These are phyloP conservation scores for Tetrao urogallus DNA, from an alignment of 2,113 vertebrate species.

Conservation along the genomic window DNA sequence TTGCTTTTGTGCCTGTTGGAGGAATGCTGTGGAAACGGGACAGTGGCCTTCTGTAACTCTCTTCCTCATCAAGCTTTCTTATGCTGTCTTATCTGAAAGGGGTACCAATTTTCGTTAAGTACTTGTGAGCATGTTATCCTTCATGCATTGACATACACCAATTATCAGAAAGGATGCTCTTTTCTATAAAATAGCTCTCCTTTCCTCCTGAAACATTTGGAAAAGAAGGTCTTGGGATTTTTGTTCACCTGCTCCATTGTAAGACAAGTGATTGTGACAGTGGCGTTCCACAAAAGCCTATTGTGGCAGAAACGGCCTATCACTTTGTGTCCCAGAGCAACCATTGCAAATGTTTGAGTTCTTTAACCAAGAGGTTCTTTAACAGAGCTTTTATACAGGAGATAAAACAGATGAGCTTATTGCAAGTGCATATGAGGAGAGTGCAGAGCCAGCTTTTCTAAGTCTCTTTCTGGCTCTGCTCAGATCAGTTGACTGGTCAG, in stretches of 20 bases:
- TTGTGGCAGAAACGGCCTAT: neutral
- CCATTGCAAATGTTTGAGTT: neutral
- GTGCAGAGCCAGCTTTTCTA: neutral
- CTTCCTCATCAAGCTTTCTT: fast-evolving
- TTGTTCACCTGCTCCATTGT: neutral
- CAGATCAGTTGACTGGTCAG: neutral
- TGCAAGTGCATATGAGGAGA: neutral
- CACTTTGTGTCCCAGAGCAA: neutral
- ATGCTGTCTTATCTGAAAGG: neutral
- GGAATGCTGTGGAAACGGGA: neutral
- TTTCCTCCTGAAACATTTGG: neutral
- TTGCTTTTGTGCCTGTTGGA: neutral
- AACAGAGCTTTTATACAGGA: neutral
- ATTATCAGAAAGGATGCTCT: neutral
- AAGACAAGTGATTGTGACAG: neutral
- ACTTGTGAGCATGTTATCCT: neutral
- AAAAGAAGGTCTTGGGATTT: neutral
- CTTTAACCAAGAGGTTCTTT: neutral
- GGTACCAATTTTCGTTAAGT: neutral
- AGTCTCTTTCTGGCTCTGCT: neutral
- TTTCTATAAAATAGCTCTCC: neutral
- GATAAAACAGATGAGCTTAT: neutral
- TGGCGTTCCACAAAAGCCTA: neutral
- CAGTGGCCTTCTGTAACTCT: neutral
- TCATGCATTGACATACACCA: neutral